Conservation (phyloP, 30 jellyfish, hydroid and myxozoan genomes). For the Aurelia sp. region DNA sequence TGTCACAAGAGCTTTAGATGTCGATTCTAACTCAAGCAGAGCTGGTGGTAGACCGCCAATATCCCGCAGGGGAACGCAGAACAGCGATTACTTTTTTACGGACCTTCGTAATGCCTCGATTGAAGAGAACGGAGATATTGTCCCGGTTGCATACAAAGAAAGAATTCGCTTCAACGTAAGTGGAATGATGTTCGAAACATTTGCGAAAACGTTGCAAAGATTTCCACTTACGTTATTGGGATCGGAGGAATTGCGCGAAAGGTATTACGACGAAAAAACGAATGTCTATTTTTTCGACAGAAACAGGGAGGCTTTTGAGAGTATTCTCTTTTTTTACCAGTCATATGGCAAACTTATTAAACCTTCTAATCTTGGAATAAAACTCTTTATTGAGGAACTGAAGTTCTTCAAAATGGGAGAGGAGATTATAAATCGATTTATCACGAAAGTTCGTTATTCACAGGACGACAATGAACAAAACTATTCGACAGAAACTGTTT, state of each 20-base stretch:
- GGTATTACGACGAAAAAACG: slow-evolving; percentile 39
- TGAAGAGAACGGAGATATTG: slow-evolving; percentile 1
- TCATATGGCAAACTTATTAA: slow-evolving; percentile 70
- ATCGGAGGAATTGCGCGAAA: slow-evolving; percentile 21
- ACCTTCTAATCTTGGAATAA: slow-evolving; percentile 62
- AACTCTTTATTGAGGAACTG: slow-evolving; percentile 71
- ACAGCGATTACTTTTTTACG: slow-evolving; percentile 22
- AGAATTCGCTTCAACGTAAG: slow-evolving; percentile 78
- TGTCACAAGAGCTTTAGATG: slow-evolving; percentile 36
- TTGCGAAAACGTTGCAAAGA: slow-evolving; percentile 64
- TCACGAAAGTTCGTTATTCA: slow-evolving; percentile 36
- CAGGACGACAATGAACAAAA: not conserved
- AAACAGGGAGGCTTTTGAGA: slow-evolving; percentile 82
- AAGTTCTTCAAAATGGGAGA: slow-evolving; percentile 85
- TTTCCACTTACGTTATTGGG: slow-evolving; percentile 78
- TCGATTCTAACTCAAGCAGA: slow-evolving; percentile 27
- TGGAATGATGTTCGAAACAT: slow-evolving; percentile 78
- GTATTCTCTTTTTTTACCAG: slow-evolving; percentile 76
- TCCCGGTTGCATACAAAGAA: slow-evolving; percentile 10
- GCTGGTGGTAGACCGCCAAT: slow-evolving; percentile 7
- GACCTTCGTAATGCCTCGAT: slow-evolving; percentile 17
- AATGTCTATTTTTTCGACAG: slow-evolving; percentile 77
- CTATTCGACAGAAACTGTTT: not conserved
- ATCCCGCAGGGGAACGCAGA: slow-evolving; percentile 29
- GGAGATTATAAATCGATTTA: slow-evolving; percentile 69